These are phyloP conservation scores for Anhinga rufa DNA, from an alignment of 2,113 vertebrate species.

Conservation along the genomic window DNA sequence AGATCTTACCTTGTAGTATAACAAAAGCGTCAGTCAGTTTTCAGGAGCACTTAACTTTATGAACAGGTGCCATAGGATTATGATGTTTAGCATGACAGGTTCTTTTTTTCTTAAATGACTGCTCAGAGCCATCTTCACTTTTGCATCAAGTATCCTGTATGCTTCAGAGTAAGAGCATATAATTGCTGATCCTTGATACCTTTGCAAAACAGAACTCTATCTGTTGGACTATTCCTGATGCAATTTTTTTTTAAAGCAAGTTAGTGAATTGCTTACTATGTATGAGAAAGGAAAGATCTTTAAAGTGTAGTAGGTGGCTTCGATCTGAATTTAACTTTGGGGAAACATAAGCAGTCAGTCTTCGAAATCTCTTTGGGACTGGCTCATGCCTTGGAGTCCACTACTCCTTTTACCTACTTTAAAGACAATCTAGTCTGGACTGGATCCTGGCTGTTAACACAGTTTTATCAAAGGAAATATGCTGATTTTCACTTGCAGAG, in stretches of 20 bases:
- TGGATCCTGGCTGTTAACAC: neutral
- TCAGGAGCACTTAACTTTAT: neutral
- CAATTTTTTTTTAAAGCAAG: neutral
- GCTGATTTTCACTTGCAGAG: neutral
- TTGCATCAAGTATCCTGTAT: neutral
- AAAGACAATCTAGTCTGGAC: neutral
- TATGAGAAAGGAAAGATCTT: neutral
- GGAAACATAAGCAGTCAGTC: neutral
- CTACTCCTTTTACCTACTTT: conserved; percentile 37
- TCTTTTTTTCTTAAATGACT: neutral
- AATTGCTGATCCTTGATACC: neutral
- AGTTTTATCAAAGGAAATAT: neutral
- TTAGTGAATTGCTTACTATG: neutral
- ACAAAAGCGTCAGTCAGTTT: neutral
- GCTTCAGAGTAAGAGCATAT: neutral
- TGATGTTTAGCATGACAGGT: neutral
- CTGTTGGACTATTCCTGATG: neutral
- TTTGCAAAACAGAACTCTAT: neutral
- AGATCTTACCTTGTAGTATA: neutral
- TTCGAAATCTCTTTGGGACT: conserved; percentile 39
- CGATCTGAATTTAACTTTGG: neutral
- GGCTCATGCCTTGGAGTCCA: conserved; percentile 9
- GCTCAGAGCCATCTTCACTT: neutral
- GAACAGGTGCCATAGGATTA: neutral
- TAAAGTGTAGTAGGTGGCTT: neutral